phyloP scores from a whole-genome alignment of 1,140 invertebrate species.

The Drosophila arizonae region DNA sequence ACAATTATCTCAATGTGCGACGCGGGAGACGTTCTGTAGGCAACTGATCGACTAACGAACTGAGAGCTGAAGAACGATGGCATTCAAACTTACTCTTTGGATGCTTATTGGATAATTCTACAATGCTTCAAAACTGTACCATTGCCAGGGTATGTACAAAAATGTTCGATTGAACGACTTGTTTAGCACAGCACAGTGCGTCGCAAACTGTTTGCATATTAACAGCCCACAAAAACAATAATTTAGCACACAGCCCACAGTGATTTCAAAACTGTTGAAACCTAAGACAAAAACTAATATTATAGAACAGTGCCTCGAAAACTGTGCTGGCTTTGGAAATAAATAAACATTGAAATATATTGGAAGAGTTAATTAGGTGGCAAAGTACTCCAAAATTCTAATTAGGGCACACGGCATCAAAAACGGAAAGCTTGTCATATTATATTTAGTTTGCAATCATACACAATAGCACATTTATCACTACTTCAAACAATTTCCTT shows the following conservation, averaged over 20 bases:
- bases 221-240: too few species aligned
- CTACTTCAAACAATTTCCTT: too few species aligned
- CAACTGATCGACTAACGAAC: constrained; percentile 29
- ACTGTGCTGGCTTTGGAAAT: background rate
- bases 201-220: too few species aligned
- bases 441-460: background rate
- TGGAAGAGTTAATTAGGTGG: too few species aligned
- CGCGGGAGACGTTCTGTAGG: constrained; percentile 18
- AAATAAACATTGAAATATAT: too few species aligned
- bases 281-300: background rate
- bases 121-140: background rate
- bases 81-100: constrained; percentile 12
- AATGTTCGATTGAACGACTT: too few species aligned
- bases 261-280: constrained; percentile 1
- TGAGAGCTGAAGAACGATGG: constrained; percentile 1
- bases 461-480: too few species aligned
- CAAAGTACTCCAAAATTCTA: too few species aligned
- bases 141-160: too few species aligned
- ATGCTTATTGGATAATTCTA: background rate
- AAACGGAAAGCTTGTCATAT: too few species aligned
- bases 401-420: too few species aligned
- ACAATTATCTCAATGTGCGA: constrained; percentile 22
- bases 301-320: background rate
- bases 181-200: background rate
- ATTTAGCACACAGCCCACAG: background rate